A percentile compares a stretch with the other conserved stretches of the same genome.
phyloP scores from a whole-genome alignment of 2,888 invertebrate species.

The Ischnura elegans region DNA sequence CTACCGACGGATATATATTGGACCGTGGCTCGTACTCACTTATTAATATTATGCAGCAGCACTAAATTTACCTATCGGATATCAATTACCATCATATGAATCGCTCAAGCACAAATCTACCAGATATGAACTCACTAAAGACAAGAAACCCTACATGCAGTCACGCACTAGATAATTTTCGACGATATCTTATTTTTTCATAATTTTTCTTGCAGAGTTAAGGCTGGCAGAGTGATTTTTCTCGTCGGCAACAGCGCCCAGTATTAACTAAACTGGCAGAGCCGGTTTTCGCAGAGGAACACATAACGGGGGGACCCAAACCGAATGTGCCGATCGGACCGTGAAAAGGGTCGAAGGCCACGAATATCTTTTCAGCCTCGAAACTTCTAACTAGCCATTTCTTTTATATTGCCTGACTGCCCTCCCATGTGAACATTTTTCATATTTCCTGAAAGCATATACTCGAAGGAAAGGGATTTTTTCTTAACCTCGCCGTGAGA shows the following conservation, averaged over 20 bases:
- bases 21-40: too few relatives aligned
- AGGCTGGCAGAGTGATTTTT: not conserved
- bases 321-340: not conserved
- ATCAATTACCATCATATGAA: too few relatives aligned
- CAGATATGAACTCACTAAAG: too few relatives aligned
- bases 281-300: not conserved
- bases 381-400: not conserved
- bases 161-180: too few relatives aligned
- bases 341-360: not conserved
- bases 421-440: not conserved
- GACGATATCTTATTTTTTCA: too few relatives aligned
- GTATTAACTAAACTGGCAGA: not conserved
- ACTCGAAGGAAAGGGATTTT: not conserved
- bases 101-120: too few relatives aligned
- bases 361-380: not conserved
- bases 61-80: too few relatives aligned
- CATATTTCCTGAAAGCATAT: not conserved
- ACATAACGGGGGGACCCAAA: not conserved
- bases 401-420: not conserved
- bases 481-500: too few relatives aligned
- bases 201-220: too few relatives aligned
- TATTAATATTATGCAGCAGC: too few relatives aligned
- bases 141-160: too few relatives aligned
- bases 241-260: not conserved
- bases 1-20: too few relatives aligned